Conservation (phyloP, 2,797 vertebrate species). For the Ptychadena robeensis region DNA sequence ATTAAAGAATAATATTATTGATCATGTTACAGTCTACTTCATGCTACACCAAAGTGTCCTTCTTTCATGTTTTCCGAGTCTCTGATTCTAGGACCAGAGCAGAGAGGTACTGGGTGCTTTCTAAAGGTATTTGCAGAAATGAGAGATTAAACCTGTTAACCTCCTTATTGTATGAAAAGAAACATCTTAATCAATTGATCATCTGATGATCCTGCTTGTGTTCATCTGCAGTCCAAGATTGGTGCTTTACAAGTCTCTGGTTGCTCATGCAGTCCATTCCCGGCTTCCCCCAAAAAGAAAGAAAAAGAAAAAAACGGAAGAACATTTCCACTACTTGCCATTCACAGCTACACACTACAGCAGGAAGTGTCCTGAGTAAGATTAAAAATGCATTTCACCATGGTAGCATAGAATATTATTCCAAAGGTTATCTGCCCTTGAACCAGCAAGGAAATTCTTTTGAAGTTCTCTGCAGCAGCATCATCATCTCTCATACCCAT, state of each 20-base stretch:
- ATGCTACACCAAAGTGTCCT: slow-evolving; percentile 67
- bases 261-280: slow-evolving; percentile 67
- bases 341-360: slow-evolving; percentile 79
- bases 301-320: slow-evolving; percentile 39
- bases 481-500: slow-evolving; percentile 70
- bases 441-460: slow-evolving; percentile 83
- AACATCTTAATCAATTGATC: slow-evolving; percentile 66
- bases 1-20: slow-evolving; percentile 38
- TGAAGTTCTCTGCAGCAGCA: slow-evolving; percentile 74
- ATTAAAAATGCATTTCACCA: slow-evolving; percentile 74
- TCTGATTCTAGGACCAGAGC: slow-evolving; percentile 63
- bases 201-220: slow-evolving; percentile 63
- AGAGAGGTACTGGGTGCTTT: slow-evolving; percentile 70
- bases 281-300: slow-evolving; percentile 62
- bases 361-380: slow-evolving; percentile 82
- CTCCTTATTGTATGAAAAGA: slow-evolving; percentile 69
- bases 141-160: slow-evolving; percentile 76
- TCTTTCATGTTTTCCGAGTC: slow-evolving; percentile 63
- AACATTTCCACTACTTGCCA: slow-evolving; percentile 66
- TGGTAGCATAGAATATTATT: slow-evolving; percentile 73
- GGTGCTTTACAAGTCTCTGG: slow-evolving; percentile 67
- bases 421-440: slow-evolving; percentile 77
- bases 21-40: slow-evolving; percentile 66
- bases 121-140: slow-evolving; percentile 76
- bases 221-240: slow-evolving; percentile 62